Percentiles rank a stretch among this genome's conserved stretches.
Evolutionary conservation across 2,888 invertebrate genomes (phyloP).

Genomic region (Nomada lathburiana): DNA sequence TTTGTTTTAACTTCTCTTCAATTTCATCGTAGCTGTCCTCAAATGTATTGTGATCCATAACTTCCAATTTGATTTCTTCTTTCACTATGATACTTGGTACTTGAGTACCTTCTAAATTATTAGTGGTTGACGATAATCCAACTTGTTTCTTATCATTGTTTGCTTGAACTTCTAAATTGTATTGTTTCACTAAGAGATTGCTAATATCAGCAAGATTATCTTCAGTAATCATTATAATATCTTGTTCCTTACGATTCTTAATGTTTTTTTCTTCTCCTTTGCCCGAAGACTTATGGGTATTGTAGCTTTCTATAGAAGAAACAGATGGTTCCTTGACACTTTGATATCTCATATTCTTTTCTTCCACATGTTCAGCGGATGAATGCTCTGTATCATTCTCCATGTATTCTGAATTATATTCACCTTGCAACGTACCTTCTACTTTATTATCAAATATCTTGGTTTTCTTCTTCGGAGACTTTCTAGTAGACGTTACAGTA

Average conservation of each 20-base stretch:
- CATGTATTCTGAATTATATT: constrained; percentile 69
- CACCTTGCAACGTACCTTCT: constrained; percentile 63
- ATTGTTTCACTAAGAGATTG: neutral
- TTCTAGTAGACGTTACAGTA: constrained; percentile 78
- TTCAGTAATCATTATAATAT: constrained; percentile 59
- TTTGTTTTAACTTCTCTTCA: constrained; percentile 75
- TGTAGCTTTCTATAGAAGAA: neutral
- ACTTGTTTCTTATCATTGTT: constrained; percentile 6
- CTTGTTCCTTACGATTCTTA: constrained; percentile 54
- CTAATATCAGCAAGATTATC: constrained; percentile 44
- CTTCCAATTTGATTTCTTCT: constrained; percentile 67
- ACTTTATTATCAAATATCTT: constrained; percentile 52
- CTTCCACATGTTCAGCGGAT: constrained; percentile 53
- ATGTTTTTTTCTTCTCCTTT: constrained; percentile 26
- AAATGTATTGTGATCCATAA: constrained; percentile 55
- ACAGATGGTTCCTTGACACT: constrained; percentile 38
- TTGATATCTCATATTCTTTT: constrained; percentile 53
- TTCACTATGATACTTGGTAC: constrained; percentile 47
- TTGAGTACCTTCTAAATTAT: constrained; percentile 5
- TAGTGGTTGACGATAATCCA: neutral
- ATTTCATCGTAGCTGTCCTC: constrained; percentile 77
- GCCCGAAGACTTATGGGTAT: constrained; percentile 10
- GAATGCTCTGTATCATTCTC: constrained; percentile 67
- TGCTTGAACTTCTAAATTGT: constrained; percentile 1
- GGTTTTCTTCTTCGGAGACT: constrained; percentile 78